Percentiles rank a stretch among this genome's conserved stretches.
Conservation (phyloP, 2,797 vertebrate genomes). For the Rallus crepitans region DNA sequence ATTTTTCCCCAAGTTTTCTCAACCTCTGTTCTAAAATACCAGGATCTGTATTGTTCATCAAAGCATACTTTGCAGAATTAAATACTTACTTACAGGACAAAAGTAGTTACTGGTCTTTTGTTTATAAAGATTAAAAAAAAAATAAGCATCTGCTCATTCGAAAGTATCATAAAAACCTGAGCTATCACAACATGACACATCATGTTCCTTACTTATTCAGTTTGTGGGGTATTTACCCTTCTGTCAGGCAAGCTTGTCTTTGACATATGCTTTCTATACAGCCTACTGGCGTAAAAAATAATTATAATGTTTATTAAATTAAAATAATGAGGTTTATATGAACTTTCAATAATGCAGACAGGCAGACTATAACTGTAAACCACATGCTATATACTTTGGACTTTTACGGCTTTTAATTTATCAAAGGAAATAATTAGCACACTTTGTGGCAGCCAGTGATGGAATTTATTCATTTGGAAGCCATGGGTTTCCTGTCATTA, state of each 20-base stretch:
- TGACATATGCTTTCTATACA: conserved; percentile 64
- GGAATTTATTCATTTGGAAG: conserved; percentile 90
- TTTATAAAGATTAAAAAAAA: not conserved
- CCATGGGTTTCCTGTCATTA: conserved; percentile 88
- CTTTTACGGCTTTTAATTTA: conserved; percentile 87
- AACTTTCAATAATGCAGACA: conserved; percentile 76
- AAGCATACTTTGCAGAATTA: not conserved
- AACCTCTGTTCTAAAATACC: not conserved
- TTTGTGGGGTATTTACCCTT: conserved; percentile 38
- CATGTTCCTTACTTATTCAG: not conserved
- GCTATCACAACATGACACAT: not conserved
- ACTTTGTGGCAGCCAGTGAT: conserved; percentile 85
- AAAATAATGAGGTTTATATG: conserved; percentile 77
- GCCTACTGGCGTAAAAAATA: conserved; percentile 65
- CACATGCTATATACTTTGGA: conserved; percentile 76
- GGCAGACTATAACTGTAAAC: conserved; percentile 83
- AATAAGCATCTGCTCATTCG: not conserved
- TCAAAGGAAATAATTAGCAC: conserved; percentile 91
- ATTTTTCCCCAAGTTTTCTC: not conserved
- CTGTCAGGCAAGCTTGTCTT: conserved; percentile 45
- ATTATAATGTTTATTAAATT: conserved; percentile 75
- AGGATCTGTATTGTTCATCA: not conserved
- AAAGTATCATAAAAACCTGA: not conserved
- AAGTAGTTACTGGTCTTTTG: not conserved
- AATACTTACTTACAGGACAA: not conserved